Conservation (phyloP, 2,888 invertebrate genomes). For the Mesorhabditis spiculigera region DNA sequence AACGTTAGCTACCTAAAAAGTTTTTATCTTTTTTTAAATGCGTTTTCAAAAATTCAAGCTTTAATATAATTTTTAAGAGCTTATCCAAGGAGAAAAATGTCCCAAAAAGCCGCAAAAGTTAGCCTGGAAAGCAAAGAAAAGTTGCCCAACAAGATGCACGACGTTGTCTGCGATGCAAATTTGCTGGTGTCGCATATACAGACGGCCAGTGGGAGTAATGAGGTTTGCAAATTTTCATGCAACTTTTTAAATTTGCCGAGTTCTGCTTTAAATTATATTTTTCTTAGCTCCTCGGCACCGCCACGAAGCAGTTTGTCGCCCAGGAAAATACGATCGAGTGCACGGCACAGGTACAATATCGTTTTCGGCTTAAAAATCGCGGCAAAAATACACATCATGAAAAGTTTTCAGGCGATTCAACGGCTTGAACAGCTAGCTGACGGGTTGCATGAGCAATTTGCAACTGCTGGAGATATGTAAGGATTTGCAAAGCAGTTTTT, state of each 20-base stretch:
- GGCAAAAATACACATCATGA: too few relatives aligned
- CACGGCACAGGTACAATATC: neutral
- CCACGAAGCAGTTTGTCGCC: conserved; percentile 5
- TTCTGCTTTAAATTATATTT: neutral
- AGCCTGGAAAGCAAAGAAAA: conserved; percentile 3
- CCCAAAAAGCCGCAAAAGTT: neutral
- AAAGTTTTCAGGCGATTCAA: too few relatives aligned
- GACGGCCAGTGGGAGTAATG: conserved; percentile 6
- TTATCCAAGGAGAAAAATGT: neutral
- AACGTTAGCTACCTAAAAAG: too few relatives aligned
- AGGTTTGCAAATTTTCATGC: neutral
- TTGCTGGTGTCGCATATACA: neutral
- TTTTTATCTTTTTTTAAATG: too few relatives aligned
- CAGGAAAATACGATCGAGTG: conserved; percentile 6
- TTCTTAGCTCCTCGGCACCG: neutral
- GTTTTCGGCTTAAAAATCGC: too few relatives aligned
- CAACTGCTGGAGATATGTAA: too few relatives aligned
- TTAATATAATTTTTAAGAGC: too few relatives aligned
- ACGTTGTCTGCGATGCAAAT: neutral
- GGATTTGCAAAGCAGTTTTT: too few relatives aligned
- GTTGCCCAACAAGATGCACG: neutral
- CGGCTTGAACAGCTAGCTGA: too few relatives aligned
- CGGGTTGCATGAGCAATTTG: too few relatives aligned
- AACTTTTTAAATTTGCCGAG: neutral
- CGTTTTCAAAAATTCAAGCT: too few relatives aligned